These are phyloP conservation scores for Orycteropus afer DNA, from an alignment of 2,113 vertebrate species.

Conservation along the genomic window DNA sequence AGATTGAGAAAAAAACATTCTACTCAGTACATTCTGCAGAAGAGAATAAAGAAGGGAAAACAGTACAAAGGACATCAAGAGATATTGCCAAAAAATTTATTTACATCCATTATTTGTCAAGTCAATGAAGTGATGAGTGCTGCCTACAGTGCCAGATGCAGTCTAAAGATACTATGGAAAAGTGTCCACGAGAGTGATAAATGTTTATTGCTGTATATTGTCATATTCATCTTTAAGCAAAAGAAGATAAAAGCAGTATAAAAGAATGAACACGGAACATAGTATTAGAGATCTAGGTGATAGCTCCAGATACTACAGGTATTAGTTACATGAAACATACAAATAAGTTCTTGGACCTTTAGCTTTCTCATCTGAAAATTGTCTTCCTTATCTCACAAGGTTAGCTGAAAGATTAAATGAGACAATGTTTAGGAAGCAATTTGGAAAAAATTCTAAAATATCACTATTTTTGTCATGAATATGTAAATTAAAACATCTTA, in stretches of 20 bases:
- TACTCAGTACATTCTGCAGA: constrained; percentile 30
- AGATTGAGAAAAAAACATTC: constrained; percentile 25
- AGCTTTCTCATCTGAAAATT: constrained; percentile 6
- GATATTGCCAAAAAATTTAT: not conserved
- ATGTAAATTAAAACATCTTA: not conserved
- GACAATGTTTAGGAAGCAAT: constrained; percentile 20
- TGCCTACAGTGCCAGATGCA: not conserved
- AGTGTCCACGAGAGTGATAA: not conserved
- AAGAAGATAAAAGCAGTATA: not conserved
- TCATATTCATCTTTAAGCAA: not conserved
- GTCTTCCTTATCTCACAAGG: not conserved
- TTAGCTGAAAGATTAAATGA: not conserved
- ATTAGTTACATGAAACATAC: not conserved
- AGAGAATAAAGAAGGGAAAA: constrained; percentile 29
- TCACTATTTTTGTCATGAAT: constrained; percentile 48
- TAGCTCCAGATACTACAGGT: not conserved
- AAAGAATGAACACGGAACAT: not conserved
- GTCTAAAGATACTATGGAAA: not conserved
- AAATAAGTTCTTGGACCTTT: not conserved
- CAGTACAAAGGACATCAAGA: not conserved
- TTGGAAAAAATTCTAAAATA: not conserved
- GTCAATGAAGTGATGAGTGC: not conserved
- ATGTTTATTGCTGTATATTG: not conserved
- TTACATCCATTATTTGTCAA: constrained; percentile 6
- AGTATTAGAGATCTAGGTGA: not conserved